A percentile compares a stretch with the other conserved stretches of the same genome.
phyloP scores from a whole-genome alignment of 2,113 vertebrate species.

The Lepus timidus region DNA sequence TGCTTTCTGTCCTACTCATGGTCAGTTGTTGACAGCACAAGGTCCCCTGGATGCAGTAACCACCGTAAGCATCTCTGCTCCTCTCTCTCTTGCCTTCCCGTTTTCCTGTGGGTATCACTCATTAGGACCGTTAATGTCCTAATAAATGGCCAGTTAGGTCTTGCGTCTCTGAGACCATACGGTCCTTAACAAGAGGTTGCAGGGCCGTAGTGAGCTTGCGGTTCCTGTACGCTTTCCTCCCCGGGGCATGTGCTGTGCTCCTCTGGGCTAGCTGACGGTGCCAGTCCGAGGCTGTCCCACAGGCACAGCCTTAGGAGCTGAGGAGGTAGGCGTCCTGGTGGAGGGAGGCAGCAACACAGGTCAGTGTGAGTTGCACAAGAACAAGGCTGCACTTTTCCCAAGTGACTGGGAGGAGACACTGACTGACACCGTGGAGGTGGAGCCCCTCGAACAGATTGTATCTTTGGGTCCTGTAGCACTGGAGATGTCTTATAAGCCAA shows the following conservation, averaged over 20 bases:
- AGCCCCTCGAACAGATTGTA: no score
- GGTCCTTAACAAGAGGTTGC: rapidly evolving
- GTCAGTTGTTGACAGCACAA: not conserved
- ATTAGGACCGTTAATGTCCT: not conserved
- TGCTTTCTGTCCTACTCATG: not conserved
- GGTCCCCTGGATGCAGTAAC: not conserved
- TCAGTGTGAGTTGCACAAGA: rapidly evolving
- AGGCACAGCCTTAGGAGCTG: not conserved
- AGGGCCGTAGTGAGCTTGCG: rapidly evolving
- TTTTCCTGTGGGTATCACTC: not conserved
- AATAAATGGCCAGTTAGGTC: no score
- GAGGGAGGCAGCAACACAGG: not conserved
- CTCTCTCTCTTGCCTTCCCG: not conserved
- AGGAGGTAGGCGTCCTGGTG: not conserved
- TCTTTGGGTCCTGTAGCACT: no score
- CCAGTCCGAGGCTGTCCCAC: rapidly evolving
- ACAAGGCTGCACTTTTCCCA: not conserved
- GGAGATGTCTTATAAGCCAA: not conserved
- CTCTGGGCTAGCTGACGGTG: no score
- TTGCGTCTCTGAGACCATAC: not conserved
- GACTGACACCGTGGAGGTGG: not conserved
- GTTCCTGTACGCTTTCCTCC: not conserved
- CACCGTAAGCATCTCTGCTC: not conserved
- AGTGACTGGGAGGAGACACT: not conserved
- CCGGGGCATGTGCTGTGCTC: rapidly evolving